These are phyloP conservation scores for Toxotes jaculatrix DNA, from an alignment of 2,113 vertebrate genomes.

Conservation along the genomic window DNA sequence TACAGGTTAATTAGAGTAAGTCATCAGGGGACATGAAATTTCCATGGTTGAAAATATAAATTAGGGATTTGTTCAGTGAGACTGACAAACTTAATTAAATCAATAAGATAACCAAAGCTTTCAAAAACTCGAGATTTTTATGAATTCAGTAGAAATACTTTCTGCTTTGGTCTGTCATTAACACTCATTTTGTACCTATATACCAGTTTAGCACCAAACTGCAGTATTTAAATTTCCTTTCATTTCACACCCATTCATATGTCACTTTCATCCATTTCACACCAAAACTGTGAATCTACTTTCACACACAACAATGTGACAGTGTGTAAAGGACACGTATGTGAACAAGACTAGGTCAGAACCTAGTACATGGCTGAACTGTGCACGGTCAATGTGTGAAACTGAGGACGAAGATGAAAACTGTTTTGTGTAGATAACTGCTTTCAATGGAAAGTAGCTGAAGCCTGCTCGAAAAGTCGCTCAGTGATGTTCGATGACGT, in stretches of 20 bases:
- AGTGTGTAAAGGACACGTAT: background rate
- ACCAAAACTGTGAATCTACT: background rate
- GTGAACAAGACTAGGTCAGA: too few species aligned
- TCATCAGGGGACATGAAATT: slow-evolving; percentile 47
- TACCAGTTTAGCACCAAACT: background rate
- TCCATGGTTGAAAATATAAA: slow-evolving; percentile 60
- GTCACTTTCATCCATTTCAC: slow-evolving; percentile 4
- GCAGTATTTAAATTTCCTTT: background rate
- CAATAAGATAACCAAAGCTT: slow-evolving; percentile 30
- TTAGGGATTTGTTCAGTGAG: slow-evolving; percentile 51
- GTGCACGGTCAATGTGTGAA: too few species aligned
- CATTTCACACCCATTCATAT: background rate
- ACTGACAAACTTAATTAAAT: slow-evolving; percentile 47
- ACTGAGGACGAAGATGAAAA: too few species aligned
- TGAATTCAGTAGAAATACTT: background rate
- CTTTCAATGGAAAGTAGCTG: too few species aligned
- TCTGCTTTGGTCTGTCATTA: background rate
- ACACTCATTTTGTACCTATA: background rate
- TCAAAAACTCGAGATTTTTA: slow-evolving; percentile 23
- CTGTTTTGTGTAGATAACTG: too few species aligned
- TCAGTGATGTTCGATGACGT: too few species aligned
- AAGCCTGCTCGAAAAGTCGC: too few species aligned
- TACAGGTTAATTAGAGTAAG: slow-evolving; percentile 63
- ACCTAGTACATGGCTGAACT: too few species aligned
- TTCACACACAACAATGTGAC: background rate